Conservation (phyloP, 2,113 vertebrate genomes). For the Abramis brama region DNA sequence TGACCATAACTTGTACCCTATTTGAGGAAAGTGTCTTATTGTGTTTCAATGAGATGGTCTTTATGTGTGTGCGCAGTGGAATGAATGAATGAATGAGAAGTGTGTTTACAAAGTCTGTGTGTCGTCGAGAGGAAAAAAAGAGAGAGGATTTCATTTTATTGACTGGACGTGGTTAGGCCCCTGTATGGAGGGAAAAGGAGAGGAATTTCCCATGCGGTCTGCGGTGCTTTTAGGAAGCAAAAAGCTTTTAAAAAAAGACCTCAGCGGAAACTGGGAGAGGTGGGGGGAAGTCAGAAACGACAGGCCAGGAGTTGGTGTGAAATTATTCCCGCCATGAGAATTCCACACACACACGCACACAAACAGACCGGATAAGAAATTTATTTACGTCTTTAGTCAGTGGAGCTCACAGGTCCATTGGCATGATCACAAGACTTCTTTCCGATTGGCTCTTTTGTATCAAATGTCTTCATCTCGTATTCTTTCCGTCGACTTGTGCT, state of each 20-base stretch:
- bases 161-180: slow-evolving; percentile 38
- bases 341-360: slow-evolving; percentile 30
- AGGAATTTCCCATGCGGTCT: slow-evolving; percentile 58
- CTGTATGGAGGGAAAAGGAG: slow-evolving; percentile 40
- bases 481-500: slow-evolving; percentile 65
- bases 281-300: slow-evolving; percentile 14
- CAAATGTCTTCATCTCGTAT: slow-evolving; percentile 55
- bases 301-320: slow-evolving; percentile 53
- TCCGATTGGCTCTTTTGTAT: slow-evolving; percentile 51
- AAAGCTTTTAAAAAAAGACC: slow-evolving; percentile 45
- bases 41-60: neutral
- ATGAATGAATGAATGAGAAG: slow-evolving; percentile 33
- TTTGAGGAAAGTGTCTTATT: neutral
- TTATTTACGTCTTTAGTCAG: slow-evolving; percentile 16
- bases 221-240: slow-evolving; percentile 51
- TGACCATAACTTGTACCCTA: neutral
- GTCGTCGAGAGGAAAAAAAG: neutral
- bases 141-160: slow-evolving; percentile 36
- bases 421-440: slow-evolving; percentile 47
- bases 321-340: slow-evolving; percentile 53
- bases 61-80: slow-evolving; percentile 7
- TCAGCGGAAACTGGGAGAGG: slow-evolving; percentile 42
- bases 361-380: slow-evolving; percentile 14
- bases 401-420: slow-evolving; percentile 13
- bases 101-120: slow-evolving; percentile 30